Base-by-base conservation (phyloP, 2,797 vertebrate genomes). In the Myotis findleyi region DNA sequence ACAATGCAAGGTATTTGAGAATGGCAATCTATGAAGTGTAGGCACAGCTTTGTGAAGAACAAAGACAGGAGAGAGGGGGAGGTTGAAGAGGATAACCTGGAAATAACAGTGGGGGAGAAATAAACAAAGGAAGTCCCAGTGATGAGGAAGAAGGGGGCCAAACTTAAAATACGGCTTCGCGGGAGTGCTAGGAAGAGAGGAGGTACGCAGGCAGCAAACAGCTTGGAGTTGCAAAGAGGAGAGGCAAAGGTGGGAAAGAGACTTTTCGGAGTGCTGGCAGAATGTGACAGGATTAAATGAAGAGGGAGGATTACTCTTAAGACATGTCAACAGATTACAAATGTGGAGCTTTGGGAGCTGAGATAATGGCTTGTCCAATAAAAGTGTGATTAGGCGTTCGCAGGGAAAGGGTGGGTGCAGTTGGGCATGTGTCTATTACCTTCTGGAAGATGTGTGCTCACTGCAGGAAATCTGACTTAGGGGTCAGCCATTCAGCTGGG, bases 1-100 rank as follows among this genome's bases (percentile, higher is more conserved):
- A 96, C 81, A 94, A 68, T 92, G 80, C 27, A 49, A 80, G 23
- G 6, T 72, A 57, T 95, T 95, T 81, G 72, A 93, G 89, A 94
- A 84, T 69, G 83, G 38, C 53, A 41, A 71, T 86, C 53, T 82
- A 30, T 55, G 18, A 93, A 93, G 44, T 7, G 7, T 23, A 59
- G 53, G 21, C 75, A 69, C 53, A 38, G 21, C 30, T 64, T 68
- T 10, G 18, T 87, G 21, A 71, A 91, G 38, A 89, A 91, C 83
- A 96, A 95, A 97, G 62, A 47, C 21, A 33, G 76, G 91, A 95
- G 84, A 94, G 75, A 68, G 38, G 64, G 55, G 59, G 44, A 51
- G 36, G 76, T 30, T 14, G 7, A 81, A 25, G 64, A 87, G 75
- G 44, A 17, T 71, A 79, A 66, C 66, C 81, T 94, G 44, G 79